phyloP scores from a whole-genome alignment of 1,140 invertebrate genomes.

The Ectropis grisescens region DNA sequence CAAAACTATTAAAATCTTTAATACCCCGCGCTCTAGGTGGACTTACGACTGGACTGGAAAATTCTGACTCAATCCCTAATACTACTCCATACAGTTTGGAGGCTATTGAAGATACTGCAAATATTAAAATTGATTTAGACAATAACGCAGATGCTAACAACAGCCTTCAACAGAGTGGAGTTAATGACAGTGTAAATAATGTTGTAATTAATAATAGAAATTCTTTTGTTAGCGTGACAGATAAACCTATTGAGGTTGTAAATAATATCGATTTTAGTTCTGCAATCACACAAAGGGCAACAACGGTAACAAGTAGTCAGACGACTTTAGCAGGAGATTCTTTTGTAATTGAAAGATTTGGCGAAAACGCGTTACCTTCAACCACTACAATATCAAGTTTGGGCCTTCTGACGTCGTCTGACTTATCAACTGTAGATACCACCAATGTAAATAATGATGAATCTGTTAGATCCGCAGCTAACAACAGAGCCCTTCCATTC shows the following conservation, averaged over 20 bases:
- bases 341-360: too few species aligned
- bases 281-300: constrained; percentile 11
- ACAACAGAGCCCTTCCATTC: constrained; percentile 29
- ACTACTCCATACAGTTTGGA: constrained; percentile 62
- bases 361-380: too few species aligned
- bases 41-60: constrained; percentile 28
- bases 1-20: constrained; percentile 46
- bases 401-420: too few species aligned
- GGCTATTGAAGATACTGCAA: constrained; percentile 58
- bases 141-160: constrained; percentile 14
- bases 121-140: constrained; percentile 28
- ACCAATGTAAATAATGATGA: constrained; percentile 8
- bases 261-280: constrained; percentile 25
- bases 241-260: constrained; percentile 26
- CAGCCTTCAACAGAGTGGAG: constrained; percentile 37
- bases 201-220: constrained; percentile 20
- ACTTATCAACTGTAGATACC: constrained; percentile 7
- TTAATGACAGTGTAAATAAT: constrained; percentile 40
- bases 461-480: constrained; percentile 19
- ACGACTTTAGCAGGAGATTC: constrained; percentile 16
- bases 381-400: too few species aligned
- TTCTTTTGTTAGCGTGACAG: constrained; percentile 11
- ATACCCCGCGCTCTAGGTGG: constrained; percentile 45
- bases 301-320: constrained; percentile 20
- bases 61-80: constrained; percentile 32